Evolutionary conservation across 2,113 vertebrate genomes (phyloP).

Genomic region (Felis chaus): DNA sequence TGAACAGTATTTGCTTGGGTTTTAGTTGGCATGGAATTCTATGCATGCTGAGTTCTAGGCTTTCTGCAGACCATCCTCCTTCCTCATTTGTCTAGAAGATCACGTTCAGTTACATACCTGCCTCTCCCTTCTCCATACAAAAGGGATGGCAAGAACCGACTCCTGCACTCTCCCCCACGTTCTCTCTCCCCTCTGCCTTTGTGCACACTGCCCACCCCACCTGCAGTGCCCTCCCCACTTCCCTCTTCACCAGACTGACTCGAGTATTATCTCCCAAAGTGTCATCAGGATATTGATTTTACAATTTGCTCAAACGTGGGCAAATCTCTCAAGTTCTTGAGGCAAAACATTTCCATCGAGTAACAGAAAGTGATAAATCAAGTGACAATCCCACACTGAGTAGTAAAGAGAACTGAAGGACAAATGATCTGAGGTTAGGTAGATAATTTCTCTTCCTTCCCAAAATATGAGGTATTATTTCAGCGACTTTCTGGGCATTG

Average conservation of each 20-base stretch:
- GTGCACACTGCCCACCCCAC: neutral
- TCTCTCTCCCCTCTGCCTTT: neutral
- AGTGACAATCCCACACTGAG: neutral
- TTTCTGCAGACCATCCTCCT: neutral
- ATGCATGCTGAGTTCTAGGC: neutral
- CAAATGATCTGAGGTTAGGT: neutral
- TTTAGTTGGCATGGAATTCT: neutral
- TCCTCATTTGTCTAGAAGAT: neutral
- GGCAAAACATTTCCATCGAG: neutral
- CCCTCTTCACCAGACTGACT: neutral
- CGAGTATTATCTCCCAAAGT: neutral
- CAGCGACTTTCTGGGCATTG: slow-evolving; percentile 1
- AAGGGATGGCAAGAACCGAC: neutral
- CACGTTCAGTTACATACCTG: neutral
- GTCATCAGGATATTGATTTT: neutral
- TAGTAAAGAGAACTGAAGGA: neutral
- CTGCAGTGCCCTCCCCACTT: neutral
- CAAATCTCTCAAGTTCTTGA: neutral
- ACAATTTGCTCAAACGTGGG: neutral
- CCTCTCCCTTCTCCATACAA: neutral
- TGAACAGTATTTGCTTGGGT: neutral
- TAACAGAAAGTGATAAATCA: neutral
- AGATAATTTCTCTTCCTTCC: slow-evolving; percentile 7
- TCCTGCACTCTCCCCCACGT: neutral
- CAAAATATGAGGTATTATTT: neutral